Percentiles rank a stretch among this genome's conserved stretches.
These are phyloP conservation scores for Brachionus asplanchnoidis DNA, from an alignment of 1,140 invertebrate genomes.

Conservation along the genomic window DNA sequence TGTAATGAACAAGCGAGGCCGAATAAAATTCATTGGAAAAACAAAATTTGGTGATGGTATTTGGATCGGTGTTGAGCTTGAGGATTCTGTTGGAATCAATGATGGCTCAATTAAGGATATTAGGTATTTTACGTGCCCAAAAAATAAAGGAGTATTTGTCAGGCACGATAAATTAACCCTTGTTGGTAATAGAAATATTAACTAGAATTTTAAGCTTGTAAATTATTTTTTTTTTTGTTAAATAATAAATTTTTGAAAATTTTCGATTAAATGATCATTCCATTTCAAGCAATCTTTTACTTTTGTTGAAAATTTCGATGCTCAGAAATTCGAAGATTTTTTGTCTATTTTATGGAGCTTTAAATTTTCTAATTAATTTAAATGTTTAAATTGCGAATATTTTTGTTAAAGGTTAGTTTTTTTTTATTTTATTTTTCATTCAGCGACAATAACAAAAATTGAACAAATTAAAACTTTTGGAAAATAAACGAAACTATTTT, in stretches of 20 bases:
- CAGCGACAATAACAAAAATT: background rate
- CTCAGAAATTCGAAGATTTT: background rate
- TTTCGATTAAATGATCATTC: background rate
- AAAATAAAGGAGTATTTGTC: slow-evolving; percentile 86
- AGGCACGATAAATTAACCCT: slow-evolving; percentile 53
- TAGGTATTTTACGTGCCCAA: slow-evolving; percentile 73
- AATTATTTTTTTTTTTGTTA: slow-evolving; percentile 8
- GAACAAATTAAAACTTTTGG: background rate
- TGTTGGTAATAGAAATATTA: background rate
- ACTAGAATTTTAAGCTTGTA: background rate
- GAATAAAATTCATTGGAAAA: slow-evolving; percentile 14
- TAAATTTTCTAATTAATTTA: slow-evolving; percentile 25
- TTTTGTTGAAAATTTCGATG: background rate
- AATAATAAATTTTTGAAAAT: background rate
- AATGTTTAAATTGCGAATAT: slow-evolving; percentile 22
- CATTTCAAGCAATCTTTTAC: background rate
- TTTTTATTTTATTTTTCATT: background rate
- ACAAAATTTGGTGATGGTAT: slow-evolving; percentile 59
- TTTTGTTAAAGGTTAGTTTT: background rate
- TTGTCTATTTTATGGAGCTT: background rate
- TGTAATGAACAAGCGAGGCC: background rate
- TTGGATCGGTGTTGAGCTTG: slow-evolving; percentile 57
- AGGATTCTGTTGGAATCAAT: slow-evolving; percentile 60
- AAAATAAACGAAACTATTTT: background rate
- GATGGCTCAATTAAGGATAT: slow-evolving; percentile 58